These are phyloP conservation scores for Benitochromis conjunctus DNA, from an alignment of 2,113 vertebrate genomes.

Conservation along the genomic window DNA sequence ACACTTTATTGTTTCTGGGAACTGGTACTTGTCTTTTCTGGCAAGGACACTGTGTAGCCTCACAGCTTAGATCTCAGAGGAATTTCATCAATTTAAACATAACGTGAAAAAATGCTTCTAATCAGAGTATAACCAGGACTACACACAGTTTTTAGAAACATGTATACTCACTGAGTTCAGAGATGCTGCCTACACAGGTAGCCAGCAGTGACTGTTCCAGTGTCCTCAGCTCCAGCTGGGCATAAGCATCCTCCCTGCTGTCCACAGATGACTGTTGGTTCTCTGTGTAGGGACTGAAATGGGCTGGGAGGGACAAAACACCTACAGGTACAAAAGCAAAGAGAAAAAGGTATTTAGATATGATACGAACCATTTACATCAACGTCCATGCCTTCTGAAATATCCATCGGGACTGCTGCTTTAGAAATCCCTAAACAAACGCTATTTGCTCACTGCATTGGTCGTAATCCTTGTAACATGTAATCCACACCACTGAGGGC, in stretches of 20 bases:
- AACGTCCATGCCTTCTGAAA: not conserved
- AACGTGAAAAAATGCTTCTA: not conserved
- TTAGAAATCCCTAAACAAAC: not conserved
- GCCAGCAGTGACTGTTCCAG: constrained; percentile 96
- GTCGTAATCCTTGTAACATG: constrained; percentile 2
- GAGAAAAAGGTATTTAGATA: not conserved
- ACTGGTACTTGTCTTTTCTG: not conserved
- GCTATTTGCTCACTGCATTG: constrained; percentile 10
- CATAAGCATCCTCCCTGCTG: constrained; percentile 88
- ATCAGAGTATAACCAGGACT: not conserved
- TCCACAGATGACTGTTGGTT: constrained; percentile 77
- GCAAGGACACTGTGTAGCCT: not conserved
- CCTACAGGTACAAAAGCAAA: constrained; percentile 68
- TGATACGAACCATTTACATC: not conserved
- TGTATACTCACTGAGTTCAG: constrained; percentile 90
- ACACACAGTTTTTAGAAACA: not conserved
- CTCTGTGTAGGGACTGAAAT: constrained; percentile 94
- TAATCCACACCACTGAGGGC: constrained; percentile 1
- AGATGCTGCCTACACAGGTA: constrained; percentile 97
- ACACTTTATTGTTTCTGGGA: not conserved
- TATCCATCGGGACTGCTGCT: not conserved
- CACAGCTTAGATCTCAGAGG: not conserved
- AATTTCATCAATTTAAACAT: not conserved
- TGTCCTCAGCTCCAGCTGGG: constrained; percentile 94
- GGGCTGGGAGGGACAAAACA: constrained; percentile 91